Conservation (phyloP, 2,113 vertebrate genomes). For the Passer domesticus region DNA sequence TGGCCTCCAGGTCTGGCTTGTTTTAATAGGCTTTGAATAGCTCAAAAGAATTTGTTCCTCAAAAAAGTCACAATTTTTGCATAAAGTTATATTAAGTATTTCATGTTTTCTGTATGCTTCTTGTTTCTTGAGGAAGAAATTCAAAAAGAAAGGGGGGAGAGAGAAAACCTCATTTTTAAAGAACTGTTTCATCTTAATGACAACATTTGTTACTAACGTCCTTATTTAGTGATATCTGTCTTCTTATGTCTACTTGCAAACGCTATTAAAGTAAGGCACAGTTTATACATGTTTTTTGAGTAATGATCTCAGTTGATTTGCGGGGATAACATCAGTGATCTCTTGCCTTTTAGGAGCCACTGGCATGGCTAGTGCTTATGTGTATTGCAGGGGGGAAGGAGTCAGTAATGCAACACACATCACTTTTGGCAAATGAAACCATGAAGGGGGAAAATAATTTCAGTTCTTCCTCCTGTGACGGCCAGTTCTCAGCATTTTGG, state of each 20-base stretch:
- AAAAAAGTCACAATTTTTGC: neutral
- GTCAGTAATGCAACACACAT: neutral
- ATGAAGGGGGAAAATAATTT: neutral
- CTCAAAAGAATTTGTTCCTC: neutral
- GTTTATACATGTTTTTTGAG: neutral
- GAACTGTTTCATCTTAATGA: neutral
- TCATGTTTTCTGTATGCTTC: neutral
- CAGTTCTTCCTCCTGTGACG: neutral
- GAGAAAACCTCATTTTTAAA: neutral
- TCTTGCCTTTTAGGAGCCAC: neutral
- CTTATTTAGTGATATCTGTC: neutral
- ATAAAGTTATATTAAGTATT: neutral
- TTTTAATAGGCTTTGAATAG: neutral
- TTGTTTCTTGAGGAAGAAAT: neutral
- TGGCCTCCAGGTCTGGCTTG: neutral
- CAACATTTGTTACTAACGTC: neutral
- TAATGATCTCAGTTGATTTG: neutral
- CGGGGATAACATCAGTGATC: neutral
- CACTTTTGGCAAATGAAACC: neutral
- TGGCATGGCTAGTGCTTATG: neutral
- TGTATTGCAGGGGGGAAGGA: neutral
- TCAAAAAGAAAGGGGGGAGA: neutral
- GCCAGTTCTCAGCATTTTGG: rapidly evolving
- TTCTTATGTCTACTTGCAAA: neutral
- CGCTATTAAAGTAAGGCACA: neutral